Evolutionary conservation across 2,888 invertebrate species (phyloP), one percentile per base, ranked within the genome.

Genomic region (Polyommatus icarus): DNA sequence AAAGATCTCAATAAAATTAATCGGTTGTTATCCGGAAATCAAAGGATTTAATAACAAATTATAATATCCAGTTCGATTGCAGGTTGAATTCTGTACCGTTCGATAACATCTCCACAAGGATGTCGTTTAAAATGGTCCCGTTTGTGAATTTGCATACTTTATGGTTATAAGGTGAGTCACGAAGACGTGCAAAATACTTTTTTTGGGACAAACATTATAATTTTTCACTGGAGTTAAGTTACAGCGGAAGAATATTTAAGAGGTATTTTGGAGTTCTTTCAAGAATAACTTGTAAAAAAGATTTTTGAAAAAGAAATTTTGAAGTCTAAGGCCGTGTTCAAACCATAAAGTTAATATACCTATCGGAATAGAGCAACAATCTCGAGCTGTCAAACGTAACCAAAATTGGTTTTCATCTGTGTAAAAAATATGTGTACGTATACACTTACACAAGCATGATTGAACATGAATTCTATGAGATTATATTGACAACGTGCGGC

Each of bases 71-170:
- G 72, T 36, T 72, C 40, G n/a, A 15, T n/a, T 8, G 8, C 40
- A 40, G 72, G 40, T 72, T 40, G 29, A 72, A 72, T 72, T n/a
- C 40, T 36, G 71, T 71, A 72, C 18, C 40, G 36, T 40, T 67
- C n/a, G 72, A 72, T 72, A 72, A 72, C 36, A 72, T 72, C 72
- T 75, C 18, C 20, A 75, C 75, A 54, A 75, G 75, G 75, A 75
- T 75, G 75, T 73, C 20, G 73, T 54, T 75, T 75, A 8, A 50
- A 73, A 24, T 73, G 24, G 75, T 75, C 24, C 75, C 75, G 46
- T 75, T 50, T 50, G 29, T 54, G 75, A 75, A 75, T 75, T 75
- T 75, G 54, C 75, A 75, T 75, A 75, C 15, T 75, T 75, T 75
- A 75, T 75, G 75, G 50, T 75, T 50, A 75, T 75, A 75, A 54